phyloP scores from a whole-genome alignment of 1,140 invertebrate species.

The Leucophenga varia region DNA sequence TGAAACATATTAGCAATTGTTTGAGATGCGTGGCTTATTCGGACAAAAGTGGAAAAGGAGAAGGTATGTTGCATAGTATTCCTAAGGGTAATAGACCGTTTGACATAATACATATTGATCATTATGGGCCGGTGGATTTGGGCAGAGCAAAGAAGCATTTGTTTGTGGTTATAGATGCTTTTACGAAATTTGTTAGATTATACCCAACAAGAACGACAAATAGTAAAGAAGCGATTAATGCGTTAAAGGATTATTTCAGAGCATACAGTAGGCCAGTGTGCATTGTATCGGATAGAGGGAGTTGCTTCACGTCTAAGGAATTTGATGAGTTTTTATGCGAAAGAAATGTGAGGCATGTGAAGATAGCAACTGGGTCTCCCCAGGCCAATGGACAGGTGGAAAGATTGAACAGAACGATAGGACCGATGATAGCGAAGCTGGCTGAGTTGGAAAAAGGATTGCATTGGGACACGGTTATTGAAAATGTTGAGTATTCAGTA shows the following conservation, averaged over 20 bases:
- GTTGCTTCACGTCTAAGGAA: slow-evolving; percentile 24
- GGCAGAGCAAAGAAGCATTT: slow-evolving; percentile 53
- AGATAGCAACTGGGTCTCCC: slow-evolving; percentile 9
- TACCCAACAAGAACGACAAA: too few species aligned
- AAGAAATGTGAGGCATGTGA: slow-evolving; percentile 10
- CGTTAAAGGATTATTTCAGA: slow-evolving; percentile 21
- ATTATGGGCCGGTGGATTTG: too few species aligned
- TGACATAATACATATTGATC: too few species aligned
- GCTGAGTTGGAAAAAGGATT: not conserved
- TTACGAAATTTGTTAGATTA: too few species aligned
- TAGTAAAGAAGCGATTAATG: slow-evolving; percentile 26
- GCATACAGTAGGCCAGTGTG: slow-evolving; percentile 17
- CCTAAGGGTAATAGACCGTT: slow-evolving; percentile 24
- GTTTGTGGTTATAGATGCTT: slow-evolving; percentile 53
- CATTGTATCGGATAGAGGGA: slow-evolving; percentile 31
- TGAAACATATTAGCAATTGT: slow-evolving; percentile 6
- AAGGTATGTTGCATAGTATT: slow-evolving; percentile 25
- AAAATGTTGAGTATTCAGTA: slow-evolving; percentile 23
- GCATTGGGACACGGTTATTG: slow-evolving; percentile 20
- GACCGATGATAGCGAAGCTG: slow-evolving; percentile 18
- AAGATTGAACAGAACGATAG: slow-evolving; percentile 19
- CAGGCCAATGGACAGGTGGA: slow-evolving; percentile 22
- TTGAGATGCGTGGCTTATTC: slow-evolving; percentile 26
- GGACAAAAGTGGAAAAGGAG: slow-evolving; percentile 16
- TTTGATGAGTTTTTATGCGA: slow-evolving; percentile 18